Percentiles rank a stretch among this genome's conserved stretches.
Conservation (phyloP, 2,797 vertebrate genomes). For the Staurois parvus region DNA sequence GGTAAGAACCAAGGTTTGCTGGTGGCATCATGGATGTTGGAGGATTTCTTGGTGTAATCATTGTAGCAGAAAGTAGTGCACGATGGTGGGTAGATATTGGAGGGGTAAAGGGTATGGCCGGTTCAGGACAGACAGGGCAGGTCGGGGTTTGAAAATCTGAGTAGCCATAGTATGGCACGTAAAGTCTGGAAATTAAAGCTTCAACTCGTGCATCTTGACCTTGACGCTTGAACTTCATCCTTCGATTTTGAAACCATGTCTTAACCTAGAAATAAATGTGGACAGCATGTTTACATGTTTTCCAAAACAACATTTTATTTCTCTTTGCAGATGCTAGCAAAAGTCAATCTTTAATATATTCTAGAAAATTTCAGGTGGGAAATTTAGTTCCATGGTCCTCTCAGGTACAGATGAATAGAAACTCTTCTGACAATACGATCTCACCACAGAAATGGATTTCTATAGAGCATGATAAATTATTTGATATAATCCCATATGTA, state of each 20-base stretch:
- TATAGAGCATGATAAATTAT: no score
- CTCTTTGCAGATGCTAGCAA: no score
- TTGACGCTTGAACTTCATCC: slow-evolving; percentile 85
- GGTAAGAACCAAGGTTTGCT: slow-evolving; percentile 39
- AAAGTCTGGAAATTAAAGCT: slow-evolving; percentile 66
- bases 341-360: no score
- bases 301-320: no score
- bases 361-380: no score
- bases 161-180: slow-evolving; percentile 42
- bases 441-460: no score
- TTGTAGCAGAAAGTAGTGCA: background rate
- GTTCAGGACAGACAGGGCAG: background rate
- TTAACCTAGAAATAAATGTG: slow-evolving; percentile 74
- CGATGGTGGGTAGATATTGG: background rate
- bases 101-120: slow-evolving; percentile 8
- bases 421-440: no score
- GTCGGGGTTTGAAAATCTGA: slow-evolving; percentile 32
- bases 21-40: slow-evolving; percentile 10
- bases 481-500: no score
- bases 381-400: no score
- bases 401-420: no score
- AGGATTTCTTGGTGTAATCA: slow-evolving; percentile 19
- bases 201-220: slow-evolving; percentile 74
- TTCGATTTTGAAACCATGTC: slow-evolving; percentile 87
- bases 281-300: no score